Conservation (phyloP, 2,888 invertebrate species). For the Agrilus cyanescens region DNA sequence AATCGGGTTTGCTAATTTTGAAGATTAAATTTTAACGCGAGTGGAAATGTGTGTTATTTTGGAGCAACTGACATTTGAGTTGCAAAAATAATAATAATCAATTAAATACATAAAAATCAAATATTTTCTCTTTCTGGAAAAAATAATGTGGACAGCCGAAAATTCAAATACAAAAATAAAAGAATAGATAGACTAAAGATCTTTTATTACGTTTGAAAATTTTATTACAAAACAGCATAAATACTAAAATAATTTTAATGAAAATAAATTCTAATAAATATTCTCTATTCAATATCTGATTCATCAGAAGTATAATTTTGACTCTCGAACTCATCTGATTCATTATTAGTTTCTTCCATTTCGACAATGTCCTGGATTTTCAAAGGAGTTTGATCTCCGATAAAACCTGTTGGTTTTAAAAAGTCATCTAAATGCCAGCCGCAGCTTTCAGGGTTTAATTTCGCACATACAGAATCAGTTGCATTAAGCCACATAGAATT, state of each 20-base stretch:
- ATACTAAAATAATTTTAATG: neutral
- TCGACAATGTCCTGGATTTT: conserved; percentile 10
- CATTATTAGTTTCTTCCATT: conserved; percentile 4
- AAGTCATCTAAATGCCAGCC: neutral
- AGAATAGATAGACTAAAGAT: no score
- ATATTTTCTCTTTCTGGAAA: no score
- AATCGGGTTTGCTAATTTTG: neutral
- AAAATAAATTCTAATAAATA: no score
- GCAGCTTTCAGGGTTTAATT: conserved; percentile 4
- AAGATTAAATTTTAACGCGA: conserved; percentile 3
- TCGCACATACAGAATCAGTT: conserved; percentile 17
- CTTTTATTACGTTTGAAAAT: no score
- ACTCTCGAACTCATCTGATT: neutral
- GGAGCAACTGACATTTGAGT: no score
- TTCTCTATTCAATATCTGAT: neutral
- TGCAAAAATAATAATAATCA: no score
- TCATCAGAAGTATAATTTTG: conserved; percentile 1
- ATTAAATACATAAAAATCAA: no score
- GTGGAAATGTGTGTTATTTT: neutral
- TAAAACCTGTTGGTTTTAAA: conserved; percentile 10
- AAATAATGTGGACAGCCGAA: no score
- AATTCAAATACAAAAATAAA: no score
- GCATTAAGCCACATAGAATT: conserved; percentile 22
- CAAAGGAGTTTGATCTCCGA: conserved; percentile 10
- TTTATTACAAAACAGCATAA: no score